Conservation (phyloP, 2,113 vertebrate species). For the Brienomyrus longianalis region DNA sequence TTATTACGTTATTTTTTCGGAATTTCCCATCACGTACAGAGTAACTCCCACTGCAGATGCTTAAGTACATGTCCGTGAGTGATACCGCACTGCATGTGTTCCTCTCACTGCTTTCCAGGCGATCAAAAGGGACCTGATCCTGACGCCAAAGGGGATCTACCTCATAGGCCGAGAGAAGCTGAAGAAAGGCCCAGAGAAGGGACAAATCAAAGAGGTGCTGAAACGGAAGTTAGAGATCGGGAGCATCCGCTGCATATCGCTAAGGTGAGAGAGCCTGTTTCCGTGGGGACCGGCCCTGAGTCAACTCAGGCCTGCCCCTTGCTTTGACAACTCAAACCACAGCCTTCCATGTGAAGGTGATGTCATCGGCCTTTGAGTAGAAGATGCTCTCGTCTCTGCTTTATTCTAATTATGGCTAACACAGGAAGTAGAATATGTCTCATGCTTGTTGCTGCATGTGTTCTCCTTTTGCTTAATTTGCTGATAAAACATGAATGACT, state of each 20-base stretch:
- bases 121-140: constrained; percentile 90
- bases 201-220: constrained; percentile 85
- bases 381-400: not conserved
- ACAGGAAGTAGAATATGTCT: not conserved
- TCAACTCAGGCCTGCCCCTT: not conserved
- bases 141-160: constrained; percentile 85
- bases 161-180: constrained; percentile 90
- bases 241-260: constrained; percentile 66
- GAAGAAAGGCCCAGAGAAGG: constrained; percentile 93
- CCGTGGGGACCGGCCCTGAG: not conserved
- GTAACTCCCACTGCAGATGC: not conserved
- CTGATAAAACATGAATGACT: not conserved
- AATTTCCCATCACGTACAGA: not conserved
- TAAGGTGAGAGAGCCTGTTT: constrained; percentile 57
- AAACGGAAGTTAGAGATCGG: constrained; percentile 87
- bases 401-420: not conserved
- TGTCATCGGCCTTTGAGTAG: not conserved
- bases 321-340: not conserved
- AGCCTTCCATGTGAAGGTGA: not conserved
- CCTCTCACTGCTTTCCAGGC: constrained; percentile 51
- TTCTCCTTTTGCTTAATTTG: not conserved
- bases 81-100: not conserved
- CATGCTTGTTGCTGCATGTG: not conserved
- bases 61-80: not conserved
- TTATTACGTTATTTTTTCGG: not conserved